Conservation (phyloP, 2,113 vertebrate genomes). For the Phasianus colchicus region DNA sequence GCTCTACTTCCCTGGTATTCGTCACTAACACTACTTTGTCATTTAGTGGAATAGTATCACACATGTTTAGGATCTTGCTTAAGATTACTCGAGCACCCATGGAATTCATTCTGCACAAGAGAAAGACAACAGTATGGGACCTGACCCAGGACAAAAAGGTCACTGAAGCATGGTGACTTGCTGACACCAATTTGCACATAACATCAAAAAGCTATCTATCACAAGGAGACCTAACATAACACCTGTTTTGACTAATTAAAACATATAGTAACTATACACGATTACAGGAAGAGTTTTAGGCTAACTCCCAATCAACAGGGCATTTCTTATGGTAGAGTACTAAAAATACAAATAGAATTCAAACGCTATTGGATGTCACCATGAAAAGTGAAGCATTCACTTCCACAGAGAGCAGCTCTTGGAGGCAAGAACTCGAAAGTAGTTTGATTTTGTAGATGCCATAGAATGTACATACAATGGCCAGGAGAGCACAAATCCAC, state of each 20-base stretch:
- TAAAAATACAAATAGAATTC: conserved; percentile 75
- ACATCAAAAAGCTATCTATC: not conserved
- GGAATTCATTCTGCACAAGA: not conserved
- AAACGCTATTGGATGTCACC: conserved; percentile 65
- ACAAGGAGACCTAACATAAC: conserved; percentile 19
- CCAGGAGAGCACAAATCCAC: not conserved
- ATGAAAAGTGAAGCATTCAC: conserved; percentile 40
- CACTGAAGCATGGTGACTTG: not conserved
- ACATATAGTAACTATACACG: conserved; percentile 52
- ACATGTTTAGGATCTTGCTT: not conserved
- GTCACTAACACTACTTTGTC: conserved; percentile 1
- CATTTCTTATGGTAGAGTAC: conserved; percentile 36
- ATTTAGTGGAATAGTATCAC: not conserved
- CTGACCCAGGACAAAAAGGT: not conserved
- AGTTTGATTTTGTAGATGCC: not conserved
- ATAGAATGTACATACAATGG: not conserved
- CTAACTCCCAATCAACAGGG: conserved; percentile 42
- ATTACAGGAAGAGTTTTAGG: conserved; percentile 54
- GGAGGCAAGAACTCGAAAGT: not conserved
- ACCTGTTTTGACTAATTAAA: conserved; percentile 66
- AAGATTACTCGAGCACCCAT: conserved; percentile 29
- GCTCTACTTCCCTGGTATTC: not conserved
- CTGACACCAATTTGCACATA: not conserved
- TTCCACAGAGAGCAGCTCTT: not conserved
- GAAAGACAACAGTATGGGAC: not conserved